Percentiles rank a stretch among this genome's conserved stretches.
Conservation (phyloP, 2,888 invertebrate genomes). For the Himalopsyche japonica region DNA sequence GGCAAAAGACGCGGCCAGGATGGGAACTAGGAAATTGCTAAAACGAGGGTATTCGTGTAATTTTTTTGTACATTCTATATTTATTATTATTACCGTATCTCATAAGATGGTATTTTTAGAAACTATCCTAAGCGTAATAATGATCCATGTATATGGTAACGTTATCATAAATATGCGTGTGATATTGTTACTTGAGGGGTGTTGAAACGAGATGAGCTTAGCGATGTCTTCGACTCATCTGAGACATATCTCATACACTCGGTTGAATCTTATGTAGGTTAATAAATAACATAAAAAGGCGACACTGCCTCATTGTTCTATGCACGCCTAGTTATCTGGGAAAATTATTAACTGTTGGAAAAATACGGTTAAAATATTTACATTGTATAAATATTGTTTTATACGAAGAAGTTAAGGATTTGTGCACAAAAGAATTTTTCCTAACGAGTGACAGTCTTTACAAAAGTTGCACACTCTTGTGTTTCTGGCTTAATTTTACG, state of each 20-base stretch:
- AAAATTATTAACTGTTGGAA: not conserved
- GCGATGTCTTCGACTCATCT: conserved; percentile 6
- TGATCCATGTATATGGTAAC: conserved; percentile 14
- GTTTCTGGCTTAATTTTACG: not conserved
- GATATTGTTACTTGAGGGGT: conserved; percentile 28
- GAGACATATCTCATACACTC: conserved; percentile 24
- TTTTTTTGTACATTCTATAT: conserved; percentile 3
- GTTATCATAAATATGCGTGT: conserved; percentile 32
- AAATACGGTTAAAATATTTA: not conserved
- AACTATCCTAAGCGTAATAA: not conserved
- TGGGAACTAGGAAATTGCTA: conserved; percentile 1
- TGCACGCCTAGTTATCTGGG: not conserved
- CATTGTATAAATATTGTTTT: not conserved
- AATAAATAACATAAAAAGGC: not conserved
- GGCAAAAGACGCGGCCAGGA: not conserved
- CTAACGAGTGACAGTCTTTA: not conserved
- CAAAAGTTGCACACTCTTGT: not conserved
- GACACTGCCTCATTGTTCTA: not conserved
- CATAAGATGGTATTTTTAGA: not conserved
- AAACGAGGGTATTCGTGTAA: conserved; percentile 19
- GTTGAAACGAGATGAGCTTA: not conserved
- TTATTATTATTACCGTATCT: not conserved
- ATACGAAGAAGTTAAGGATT: not conserved
- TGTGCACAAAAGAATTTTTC: not conserved
- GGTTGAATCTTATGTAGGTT: not conserved